These are phyloP conservation scores for Phyllopteryx taeniolatus DNA, from an alignment of 2,113 vertebrate genomes.

Conservation along the genomic window DNA sequence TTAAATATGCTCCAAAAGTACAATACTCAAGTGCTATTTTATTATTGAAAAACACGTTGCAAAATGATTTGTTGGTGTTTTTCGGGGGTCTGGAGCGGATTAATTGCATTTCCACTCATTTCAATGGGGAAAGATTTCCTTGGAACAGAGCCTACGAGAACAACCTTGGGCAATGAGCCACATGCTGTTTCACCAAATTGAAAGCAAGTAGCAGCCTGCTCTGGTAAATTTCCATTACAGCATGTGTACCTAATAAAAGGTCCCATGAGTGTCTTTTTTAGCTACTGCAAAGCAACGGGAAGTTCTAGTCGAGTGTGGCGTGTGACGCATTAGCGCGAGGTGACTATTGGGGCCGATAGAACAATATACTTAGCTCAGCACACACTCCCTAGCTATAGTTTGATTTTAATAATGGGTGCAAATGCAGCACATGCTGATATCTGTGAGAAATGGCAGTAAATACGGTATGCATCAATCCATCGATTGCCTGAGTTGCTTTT, in stretches of 20 bases:
- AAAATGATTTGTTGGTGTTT: no score
- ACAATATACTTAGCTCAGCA: no score
- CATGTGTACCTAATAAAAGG: no score
- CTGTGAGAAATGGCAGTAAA: conserved; percentile 5
- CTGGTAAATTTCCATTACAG: not conserved
- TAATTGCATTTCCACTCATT: not conserved
- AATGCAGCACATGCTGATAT: conserved; percentile 6
- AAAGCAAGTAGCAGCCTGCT: not conserved
- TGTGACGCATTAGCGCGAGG: not conserved
- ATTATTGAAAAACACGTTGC: no score
- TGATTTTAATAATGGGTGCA: not conserved
- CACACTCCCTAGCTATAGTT: not conserved
- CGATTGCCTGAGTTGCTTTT: not conserved
- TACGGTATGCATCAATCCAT: not conserved
- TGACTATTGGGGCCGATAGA: not conserved
- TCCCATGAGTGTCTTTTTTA: not conserved
- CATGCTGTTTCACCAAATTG: not conserved
- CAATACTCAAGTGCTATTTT: no score
- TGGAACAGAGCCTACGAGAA: not conserved
- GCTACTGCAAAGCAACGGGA: not conserved
- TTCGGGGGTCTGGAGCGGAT: no score
- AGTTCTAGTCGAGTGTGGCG: not conserved
- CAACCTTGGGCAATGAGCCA: not conserved
- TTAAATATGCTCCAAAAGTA: no score
- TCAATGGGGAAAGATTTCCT: no score